Base-by-base conservation (phyloP, 2,888 invertebrate species). In the Lomographa bimaculata region DNA sequence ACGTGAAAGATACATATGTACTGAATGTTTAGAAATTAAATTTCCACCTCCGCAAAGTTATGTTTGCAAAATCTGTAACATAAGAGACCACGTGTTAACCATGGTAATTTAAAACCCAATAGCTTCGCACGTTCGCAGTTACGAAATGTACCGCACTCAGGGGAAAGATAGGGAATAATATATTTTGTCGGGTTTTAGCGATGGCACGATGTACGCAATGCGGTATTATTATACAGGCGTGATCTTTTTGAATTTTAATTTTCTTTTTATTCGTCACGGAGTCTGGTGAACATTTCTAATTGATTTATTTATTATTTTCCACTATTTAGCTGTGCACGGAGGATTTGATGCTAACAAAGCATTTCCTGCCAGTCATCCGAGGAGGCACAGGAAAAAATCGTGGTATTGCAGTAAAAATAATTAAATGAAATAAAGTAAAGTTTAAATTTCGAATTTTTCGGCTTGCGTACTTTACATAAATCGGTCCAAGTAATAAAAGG, bases 131-230 rank as follows among this genome's bases (percentile, higher is more conserved):
- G 66, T 67, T 58, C 59, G 46, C 59, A 39, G 60, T 46, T 47
- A 54, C 54, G 51, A 59, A 63, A 74, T 65, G 64, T 62, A 74
- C 60, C 57, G 64, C 55, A 52, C 83, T 70, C 79, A 27, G 8
- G 80, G 72, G 79, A 59, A 63, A 76, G 79, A 82, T 84, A 81
- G 73, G 72, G 74, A 67, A 74, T 79, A 83, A 83, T 81, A 78
- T 79, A 83, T 81, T 82, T 81, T 68, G 71, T 60, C 66, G 74
- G 69, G 66, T 73, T 77, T 72, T 72, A 71, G 68, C 68, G 35
- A 67, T 44, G 44, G 66, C 58, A 70, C 65, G 54, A 51, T 50
- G 46, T 73, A 77, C 79, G 78, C 79, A 79, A 48, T 79, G 79
- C 78, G 79, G 74, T n/a, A n/a, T n/a, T 58, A 73, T 64, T 61